phyloP scores from a whole-genome alignment of 2,888 invertebrate species.

The Autographa gamma region DNA sequence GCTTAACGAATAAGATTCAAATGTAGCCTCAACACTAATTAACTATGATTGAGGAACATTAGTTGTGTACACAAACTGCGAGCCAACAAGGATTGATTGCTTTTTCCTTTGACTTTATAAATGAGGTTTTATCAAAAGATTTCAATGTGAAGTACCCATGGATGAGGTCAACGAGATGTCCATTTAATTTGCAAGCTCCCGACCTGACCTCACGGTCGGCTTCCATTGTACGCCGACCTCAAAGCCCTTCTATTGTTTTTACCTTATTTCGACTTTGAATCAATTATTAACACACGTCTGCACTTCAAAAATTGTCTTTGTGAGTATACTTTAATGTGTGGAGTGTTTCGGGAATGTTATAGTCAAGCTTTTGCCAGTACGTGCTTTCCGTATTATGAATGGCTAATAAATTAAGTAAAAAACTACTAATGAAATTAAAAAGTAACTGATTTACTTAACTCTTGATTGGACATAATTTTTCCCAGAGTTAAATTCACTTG shows the following conservation, averaged over 20 bases:
- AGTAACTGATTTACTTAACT: too few species aligned
- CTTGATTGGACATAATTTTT: too few species aligned
- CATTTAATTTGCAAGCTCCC: constrained; percentile 1
- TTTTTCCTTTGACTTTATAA: constrained; percentile 1
- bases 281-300: constrained; percentile 11
- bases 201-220: not conserved
- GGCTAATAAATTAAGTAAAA: not conserved
- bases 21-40: not conserved
- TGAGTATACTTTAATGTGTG: not conserved
- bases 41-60: not conserved
- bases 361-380: not conserved
- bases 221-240: not conserved
- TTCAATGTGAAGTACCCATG: not conserved
- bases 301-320: not conserved
- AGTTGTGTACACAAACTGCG: not conserved
- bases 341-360: not conserved
- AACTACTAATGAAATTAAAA: too few species aligned
- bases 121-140: not conserved
- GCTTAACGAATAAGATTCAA: not conserved
- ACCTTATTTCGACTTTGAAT: not conserved
- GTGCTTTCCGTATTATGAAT: not conserved
- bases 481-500: too few species aligned
- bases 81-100: not conserved
- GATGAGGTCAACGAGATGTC: not conserved
- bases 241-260: not conserved